phyloP scores from a whole-genome alignment of 2,797 vertebrate genomes.

The Ibycter americanus region DNA sequence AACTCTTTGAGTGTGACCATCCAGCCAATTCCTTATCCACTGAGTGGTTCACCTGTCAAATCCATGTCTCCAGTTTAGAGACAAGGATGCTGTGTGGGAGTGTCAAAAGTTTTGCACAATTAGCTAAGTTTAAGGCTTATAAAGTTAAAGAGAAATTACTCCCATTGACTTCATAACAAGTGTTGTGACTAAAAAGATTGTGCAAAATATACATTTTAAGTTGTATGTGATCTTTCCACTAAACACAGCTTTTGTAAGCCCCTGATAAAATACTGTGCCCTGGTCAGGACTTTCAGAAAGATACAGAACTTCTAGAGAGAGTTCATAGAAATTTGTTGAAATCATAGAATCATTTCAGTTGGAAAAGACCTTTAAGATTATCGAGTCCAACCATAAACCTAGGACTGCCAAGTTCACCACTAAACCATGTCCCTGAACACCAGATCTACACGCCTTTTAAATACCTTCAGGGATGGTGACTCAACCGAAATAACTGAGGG shows the following conservation, averaged over 20 bases:
- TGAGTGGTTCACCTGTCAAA: too few species aligned
- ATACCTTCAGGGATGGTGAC: background rate
- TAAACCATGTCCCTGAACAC: accelerated
- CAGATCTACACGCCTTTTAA: background rate
- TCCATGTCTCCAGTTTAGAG: too few species aligned
- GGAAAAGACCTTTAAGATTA: background rate
- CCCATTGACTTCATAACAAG: background rate
- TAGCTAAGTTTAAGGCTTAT: background rate
- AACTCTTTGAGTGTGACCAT: too few species aligned
- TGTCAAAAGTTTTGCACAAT: too few species aligned
- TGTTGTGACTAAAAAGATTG: background rate
- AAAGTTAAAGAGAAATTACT: background rate
- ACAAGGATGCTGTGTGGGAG: too few species aligned
- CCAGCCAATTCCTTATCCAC: too few species aligned
- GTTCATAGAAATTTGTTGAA: background rate
- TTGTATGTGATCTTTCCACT: background rate
- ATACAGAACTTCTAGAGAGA: background rate
- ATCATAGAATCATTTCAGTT: background rate
- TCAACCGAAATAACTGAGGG: background rate
- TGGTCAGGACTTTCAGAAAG: background rate
- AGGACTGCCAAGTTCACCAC: background rate
- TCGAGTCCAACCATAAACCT: background rate
- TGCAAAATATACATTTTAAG: background rate
- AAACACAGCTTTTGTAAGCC: background rate
- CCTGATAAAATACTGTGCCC: background rate